phyloP scores from a whole-genome alignment of 2,888 invertebrate species.

The Ochropleura plecta region DNA sequence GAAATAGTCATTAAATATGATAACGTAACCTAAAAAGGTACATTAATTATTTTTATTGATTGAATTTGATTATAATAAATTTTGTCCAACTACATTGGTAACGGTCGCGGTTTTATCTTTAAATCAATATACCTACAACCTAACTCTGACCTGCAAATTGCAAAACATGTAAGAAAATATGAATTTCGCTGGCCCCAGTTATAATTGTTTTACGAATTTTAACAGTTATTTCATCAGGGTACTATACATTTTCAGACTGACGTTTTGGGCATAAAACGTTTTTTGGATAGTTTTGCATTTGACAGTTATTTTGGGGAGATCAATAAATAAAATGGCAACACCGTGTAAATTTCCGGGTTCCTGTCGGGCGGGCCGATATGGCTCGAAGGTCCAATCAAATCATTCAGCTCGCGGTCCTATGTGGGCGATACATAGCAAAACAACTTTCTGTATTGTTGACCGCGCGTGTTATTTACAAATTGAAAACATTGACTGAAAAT shows the following conservation, averaged over 20 bases:
- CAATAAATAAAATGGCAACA: conserved; percentile 67
- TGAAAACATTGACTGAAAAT: conserved; percentile 77
- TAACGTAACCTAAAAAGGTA: too few relatives aligned
- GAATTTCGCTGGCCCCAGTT: too few relatives aligned
- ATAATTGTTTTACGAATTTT: too few relatives aligned
- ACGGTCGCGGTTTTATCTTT: too few relatives aligned
- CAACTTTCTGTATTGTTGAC: conserved; percentile 71
- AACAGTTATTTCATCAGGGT: background rate
- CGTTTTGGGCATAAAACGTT: background rate
- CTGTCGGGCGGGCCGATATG: conserved; percentile 74
- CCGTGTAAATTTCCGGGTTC: conserved; percentile 70
- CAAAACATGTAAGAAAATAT: too few relatives aligned
- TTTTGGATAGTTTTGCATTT: conserved; percentile 16
- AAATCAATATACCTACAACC: too few relatives aligned
- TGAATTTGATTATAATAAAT: too few relatives aligned
- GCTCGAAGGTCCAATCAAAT: conserved; percentile 79
- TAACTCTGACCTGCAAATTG: too few relatives aligned
- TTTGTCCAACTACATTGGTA: too few relatives aligned
- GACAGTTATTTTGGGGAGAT: conserved; percentile 38
- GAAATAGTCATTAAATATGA: too few relatives aligned
- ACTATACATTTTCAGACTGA: background rate
- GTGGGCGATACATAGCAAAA: conserved; percentile 82
- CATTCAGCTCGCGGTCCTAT: conserved; percentile 78
- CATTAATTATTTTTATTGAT: too few relatives aligned
- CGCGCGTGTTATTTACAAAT: conserved; percentile 78